Evolutionary conservation across 2,797 vertebrate species (phyloP).

Genomic region (Acropternis orthonyx): DNA sequence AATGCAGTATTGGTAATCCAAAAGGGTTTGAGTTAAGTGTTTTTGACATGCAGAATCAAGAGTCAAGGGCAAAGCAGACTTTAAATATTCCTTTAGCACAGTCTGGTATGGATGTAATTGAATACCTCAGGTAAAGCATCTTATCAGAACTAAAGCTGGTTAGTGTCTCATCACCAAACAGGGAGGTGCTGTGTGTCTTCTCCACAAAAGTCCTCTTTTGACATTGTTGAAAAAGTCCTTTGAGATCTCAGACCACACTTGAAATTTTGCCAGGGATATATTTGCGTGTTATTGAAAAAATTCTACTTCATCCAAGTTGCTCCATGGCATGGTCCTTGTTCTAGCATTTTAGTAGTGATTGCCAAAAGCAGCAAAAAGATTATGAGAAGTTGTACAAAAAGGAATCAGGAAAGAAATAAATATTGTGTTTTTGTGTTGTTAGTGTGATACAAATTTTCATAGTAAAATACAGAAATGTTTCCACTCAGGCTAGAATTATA

Average conservation of each 20-base stretch:
- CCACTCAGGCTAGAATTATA: background rate
- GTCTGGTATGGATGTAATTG: constrained; percentile 73
- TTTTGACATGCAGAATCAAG: constrained; percentile 76
- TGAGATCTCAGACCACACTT: background rate
- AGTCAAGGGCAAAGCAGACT: constrained; percentile 79
- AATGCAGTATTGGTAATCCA: constrained; percentile 73
- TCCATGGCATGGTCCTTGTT: background rate
- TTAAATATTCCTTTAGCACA: constrained; percentile 70
- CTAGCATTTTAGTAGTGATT: background rate
- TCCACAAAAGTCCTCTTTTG: constrained; percentile 58
- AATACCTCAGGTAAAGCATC: constrained; percentile 72
- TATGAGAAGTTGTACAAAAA: background rate
- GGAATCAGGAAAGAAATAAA: constrained; percentile 5
- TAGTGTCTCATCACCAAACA: constrained; percentile 62
- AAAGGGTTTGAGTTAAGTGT: constrained; percentile 76
- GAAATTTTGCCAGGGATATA: background rate
- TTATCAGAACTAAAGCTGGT: constrained; percentile 73
- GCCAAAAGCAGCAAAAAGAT: background rate
- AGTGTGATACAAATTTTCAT: constrained; percentile 37
- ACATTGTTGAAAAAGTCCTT: constrained; percentile 72
- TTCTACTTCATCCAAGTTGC: background rate
- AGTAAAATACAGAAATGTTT: constrained; percentile 33
- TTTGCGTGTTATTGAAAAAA: background rate
- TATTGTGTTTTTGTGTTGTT: constrained; percentile 13
- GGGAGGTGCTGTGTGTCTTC: constrained; percentile 44